phyloP scores from a whole-genome alignment of 2,797 vertebrate species.

The Varecia variegata region DNA sequence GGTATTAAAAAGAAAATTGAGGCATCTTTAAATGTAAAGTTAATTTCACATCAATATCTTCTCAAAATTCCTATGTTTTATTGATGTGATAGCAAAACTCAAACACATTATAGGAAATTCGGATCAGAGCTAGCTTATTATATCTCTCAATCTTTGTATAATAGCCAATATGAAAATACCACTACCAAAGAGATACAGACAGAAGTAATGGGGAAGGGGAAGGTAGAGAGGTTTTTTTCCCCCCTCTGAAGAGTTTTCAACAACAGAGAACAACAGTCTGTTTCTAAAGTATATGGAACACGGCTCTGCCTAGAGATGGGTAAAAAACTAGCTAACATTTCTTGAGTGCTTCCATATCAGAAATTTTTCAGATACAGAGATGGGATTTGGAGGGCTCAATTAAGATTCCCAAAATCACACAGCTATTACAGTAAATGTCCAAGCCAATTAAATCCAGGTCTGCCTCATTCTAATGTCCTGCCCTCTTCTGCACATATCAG shows the following conservation, averaged over 20 bases:
- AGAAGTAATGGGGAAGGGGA: background rate
- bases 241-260: background rate
- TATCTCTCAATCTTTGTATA: background rate
- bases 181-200: background rate
- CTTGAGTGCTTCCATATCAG: background rate
- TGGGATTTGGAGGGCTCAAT: background rate
- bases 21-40: background rate
- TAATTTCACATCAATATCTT: slow-evolving; percentile 1
- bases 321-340: slow-evolving; percentile 1
- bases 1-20: slow-evolving; percentile 2
- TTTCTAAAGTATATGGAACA: background rate
- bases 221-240: background rate
- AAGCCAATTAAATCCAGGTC: background rate
- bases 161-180: slow-evolving; percentile 18
- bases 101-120: background rate
- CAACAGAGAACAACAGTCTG: background rate
- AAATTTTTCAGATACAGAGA: background rate
- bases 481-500: background rate
- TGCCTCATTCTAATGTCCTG: background rate
- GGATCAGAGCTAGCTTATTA: background rate
- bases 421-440: background rate
- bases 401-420: background rate
- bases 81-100: background rate
- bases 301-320: background rate
- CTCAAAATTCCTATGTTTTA: slow-evolving; percentile 13